Percentiles rank a stretch among this genome's conserved stretches.
Conservation (phyloP, 2,797 vertebrate genomes). For the Gastrophryne carolinensis region DNA sequence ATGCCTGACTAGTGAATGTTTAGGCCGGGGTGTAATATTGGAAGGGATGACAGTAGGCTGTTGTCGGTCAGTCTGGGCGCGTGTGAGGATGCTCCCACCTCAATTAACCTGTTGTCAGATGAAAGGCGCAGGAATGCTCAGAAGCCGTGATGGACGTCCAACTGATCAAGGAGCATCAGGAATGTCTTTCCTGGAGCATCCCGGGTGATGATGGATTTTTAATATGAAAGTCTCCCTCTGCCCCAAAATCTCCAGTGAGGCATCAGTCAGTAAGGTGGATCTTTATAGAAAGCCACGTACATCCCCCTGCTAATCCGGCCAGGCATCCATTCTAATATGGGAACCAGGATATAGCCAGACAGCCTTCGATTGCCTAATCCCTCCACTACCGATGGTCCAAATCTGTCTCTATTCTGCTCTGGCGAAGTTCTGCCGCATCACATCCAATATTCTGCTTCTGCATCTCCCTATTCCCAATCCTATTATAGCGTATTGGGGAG, state of each 20-base stretch:
- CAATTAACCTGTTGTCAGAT: slow-evolving; percentile 19
- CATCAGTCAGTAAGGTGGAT: slow-evolving; percentile 54
- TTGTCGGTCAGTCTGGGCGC: not conserved
- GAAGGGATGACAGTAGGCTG: slow-evolving; percentile 11
- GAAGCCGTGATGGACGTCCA: not conserved
- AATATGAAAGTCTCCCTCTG: slow-evolving; percentile 42
- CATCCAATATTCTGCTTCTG: no score
- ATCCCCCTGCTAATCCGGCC: slow-evolving; percentile 63
- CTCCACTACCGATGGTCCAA: not conserved
- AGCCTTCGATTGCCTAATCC: slow-evolving; percentile 59
- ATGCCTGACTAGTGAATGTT: not conserved
- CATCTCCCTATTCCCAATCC: no score
- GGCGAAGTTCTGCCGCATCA: no score
- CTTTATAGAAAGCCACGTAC: slow-evolving; percentile 57
- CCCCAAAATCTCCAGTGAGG: not conserved
- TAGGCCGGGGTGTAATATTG: slow-evolving; percentile 7
- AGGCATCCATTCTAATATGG: slow-evolving; percentile 55
- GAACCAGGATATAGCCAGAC: slow-evolving; percentile 55
- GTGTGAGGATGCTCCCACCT: slow-evolving; percentile 8
- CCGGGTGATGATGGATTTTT: slow-evolving; percentile 27
- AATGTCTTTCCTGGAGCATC: not conserved
- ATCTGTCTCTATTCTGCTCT: no score
- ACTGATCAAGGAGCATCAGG: slow-evolving; percentile 42
- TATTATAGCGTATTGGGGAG: no score
- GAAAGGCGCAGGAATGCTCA: slow-evolving; percentile 8